A percentile compares a stretch with the other conserved stretches of the same genome.
Evolutionary conservation across 2,888 invertebrate species (phyloP).

Genomic region (Xiphydria camelus): DNA sequence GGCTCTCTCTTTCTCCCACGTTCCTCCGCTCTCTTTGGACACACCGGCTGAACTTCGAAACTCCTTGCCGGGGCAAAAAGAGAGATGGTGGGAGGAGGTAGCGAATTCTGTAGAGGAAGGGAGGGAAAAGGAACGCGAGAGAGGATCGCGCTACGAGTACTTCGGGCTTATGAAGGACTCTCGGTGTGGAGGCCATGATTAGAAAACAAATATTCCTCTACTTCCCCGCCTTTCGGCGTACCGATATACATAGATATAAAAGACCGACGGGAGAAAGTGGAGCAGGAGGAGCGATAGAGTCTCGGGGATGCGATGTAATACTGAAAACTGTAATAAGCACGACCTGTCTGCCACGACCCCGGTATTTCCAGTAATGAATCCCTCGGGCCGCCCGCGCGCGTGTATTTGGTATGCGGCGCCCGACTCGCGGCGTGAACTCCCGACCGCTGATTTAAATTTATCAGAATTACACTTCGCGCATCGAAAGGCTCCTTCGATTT

Average conservation of each 20-base stretch:
- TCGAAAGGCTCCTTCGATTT: no score
- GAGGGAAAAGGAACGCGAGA: no score
- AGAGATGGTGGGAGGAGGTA: not conserved
- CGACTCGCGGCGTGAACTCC: conserved; percentile 17
- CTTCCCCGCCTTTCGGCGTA: not conserved
- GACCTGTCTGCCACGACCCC: conserved; percentile 28
- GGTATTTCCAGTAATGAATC: conserved; percentile 32
- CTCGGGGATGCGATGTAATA: conserved; percentile 33
- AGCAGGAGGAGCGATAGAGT: no score
- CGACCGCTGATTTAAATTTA: conserved; percentile 28
- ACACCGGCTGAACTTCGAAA: not conserved
- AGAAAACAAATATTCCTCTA: conserved; percentile 18
- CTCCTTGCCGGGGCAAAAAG: not conserved
- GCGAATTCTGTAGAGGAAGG: no score
- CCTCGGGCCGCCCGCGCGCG: conserved; percentile 23
- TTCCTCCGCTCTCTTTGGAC: no score
- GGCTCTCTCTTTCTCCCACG: no score
- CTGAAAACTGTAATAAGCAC: conserved; percentile 37
- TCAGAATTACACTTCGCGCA: conserved; percentile 18
- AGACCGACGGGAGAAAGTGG: no score
- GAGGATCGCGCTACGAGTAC: no score
- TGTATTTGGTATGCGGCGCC: conserved; percentile 20
- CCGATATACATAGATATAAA: no score
- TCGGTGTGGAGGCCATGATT: conserved; percentile 3
- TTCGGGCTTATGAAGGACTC: not conserved